These are phyloP conservation scores for Terrapene triunguis DNA, from an alignment of 2,113 vertebrate species.

Conservation along the genomic window DNA sequence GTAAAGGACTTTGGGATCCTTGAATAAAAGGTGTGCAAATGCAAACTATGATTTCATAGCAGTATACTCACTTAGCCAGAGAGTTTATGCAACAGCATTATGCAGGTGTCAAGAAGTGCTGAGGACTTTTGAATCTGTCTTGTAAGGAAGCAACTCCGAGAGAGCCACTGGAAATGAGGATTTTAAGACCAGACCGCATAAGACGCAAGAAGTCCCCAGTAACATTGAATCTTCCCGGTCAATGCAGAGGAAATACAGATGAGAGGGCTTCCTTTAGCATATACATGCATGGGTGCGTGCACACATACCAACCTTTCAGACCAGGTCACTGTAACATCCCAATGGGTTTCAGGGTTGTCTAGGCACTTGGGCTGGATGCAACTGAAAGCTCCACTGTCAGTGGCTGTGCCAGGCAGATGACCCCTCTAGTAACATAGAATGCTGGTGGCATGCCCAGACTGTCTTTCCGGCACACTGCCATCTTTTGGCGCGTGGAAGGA, in stretches of 20 bases:
- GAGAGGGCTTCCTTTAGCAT: not conserved
- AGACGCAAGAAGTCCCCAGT: not conserved
- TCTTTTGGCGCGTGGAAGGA: not conserved
- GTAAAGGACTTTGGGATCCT: not conserved
- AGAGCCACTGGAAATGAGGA: not conserved
- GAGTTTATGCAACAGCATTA: not conserved
- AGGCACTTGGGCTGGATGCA: not conserved
- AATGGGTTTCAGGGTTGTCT: not conserved
- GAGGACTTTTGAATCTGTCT: too few species aligned
- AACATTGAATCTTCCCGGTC: not conserved
- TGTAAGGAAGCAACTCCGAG: not conserved
- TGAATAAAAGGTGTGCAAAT: not conserved
- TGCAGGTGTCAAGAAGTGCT: not conserved
- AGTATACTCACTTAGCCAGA: not conserved
- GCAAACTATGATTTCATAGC: not conserved
- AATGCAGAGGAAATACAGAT: not conserved
- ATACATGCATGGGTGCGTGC: not conserved
- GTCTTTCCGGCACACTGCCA: not conserved
- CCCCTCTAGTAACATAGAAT: not conserved
- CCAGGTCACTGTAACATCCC: not conserved
- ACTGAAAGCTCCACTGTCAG: not conserved
- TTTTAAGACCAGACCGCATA: not conserved
- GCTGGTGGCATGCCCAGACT: not conserved
- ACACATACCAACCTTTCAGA: not conserved
- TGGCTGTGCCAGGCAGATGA: not conserved